Conservation (phyloP, 2,888 invertebrate species). For the Meiosimyza decipiens region DNA sequence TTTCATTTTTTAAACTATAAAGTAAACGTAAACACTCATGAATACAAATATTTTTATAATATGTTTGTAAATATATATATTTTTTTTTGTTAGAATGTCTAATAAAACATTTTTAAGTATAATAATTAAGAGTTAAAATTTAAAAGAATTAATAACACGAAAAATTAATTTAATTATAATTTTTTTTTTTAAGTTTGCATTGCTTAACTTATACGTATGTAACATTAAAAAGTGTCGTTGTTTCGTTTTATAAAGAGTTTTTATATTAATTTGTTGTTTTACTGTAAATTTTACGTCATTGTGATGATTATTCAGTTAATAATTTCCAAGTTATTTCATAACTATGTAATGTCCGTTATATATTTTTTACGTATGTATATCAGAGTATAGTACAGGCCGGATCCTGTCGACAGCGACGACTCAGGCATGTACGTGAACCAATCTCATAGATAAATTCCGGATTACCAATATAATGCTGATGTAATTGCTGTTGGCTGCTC, state of each 20-base stretch:
- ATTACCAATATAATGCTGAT: slow-evolving; percentile 50
- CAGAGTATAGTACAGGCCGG: slow-evolving; percentile 46
- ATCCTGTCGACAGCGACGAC: slow-evolving; percentile 48
- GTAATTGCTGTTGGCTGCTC: slow-evolving; percentile 38
- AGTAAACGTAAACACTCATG: slow-evolving; percentile 22
- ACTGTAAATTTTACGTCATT: no score
- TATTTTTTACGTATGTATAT: slow-evolving; percentile 28
- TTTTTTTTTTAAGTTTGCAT: neutral
- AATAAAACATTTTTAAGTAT: neutral
- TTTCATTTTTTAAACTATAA: slow-evolving; percentile 19
- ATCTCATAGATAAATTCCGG: slow-evolving; percentile 50
- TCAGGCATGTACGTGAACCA: slow-evolving; percentile 48
- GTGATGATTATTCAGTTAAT: no score
- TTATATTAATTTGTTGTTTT: no score
- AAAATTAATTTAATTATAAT: neutral
- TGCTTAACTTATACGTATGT: neutral
- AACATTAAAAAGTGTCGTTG: neutral
- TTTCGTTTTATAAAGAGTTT: no score
- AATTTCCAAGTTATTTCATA: neutral
- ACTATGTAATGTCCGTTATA: slow-evolving; percentile 3
- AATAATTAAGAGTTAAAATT: no score
- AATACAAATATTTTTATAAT: neutral
- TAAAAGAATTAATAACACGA: no score
- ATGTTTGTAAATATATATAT: neutral
- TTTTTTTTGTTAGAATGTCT: neutral